These are phyloP conservation scores for Siniperca chuatsi DNA, from an alignment of 2,113 vertebrate genomes.

Conservation along the genomic window DNA sequence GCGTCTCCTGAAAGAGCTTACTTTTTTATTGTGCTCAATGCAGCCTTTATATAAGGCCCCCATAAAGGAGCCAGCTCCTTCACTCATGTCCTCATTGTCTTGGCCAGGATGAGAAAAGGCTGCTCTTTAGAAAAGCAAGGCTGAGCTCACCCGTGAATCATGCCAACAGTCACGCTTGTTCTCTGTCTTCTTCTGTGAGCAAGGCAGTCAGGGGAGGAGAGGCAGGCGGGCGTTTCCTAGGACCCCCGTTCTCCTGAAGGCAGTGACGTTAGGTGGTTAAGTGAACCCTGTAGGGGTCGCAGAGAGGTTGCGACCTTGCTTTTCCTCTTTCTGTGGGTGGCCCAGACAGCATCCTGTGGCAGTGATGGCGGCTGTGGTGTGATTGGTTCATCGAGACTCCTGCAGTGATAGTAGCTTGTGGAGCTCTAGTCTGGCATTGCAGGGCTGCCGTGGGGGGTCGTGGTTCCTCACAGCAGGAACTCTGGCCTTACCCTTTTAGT, in stretches of 20 bases:
- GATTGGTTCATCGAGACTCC: conserved; percentile 20
- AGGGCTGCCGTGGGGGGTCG: conserved; percentile 5
- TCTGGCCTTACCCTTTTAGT: conserved; percentile 32
- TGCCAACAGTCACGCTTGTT: conserved; percentile 68
- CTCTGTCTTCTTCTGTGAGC: conserved; percentile 35
- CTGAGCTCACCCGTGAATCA: conserved; percentile 78
- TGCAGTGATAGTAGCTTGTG: neutral
- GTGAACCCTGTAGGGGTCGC: conserved; percentile 39
- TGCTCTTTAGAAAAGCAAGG: conserved; percentile 78
- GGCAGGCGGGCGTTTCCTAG: conserved; percentile 29
- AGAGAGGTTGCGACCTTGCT: conserved; percentile 47
- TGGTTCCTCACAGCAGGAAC: conserved; percentile 24
- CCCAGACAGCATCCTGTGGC: conserved; percentile 31
- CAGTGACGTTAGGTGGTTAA: conserved; percentile 25
- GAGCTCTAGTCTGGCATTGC: conserved; percentile 2
- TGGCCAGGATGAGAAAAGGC: conserved; percentile 77
- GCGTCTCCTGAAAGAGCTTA: conserved; percentile 40
- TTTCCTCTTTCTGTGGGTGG: conserved; percentile 56
- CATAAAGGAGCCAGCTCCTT: conserved; percentile 75
- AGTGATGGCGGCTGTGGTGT: neutral
- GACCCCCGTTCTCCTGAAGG: conserved; percentile 4
- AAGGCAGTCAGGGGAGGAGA: conserved; percentile 9
- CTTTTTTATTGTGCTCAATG: conserved; percentile 67
- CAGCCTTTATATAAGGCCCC: conserved; percentile 63
- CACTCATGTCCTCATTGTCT: conserved; percentile 81